Percentiles rank a stretch among this genome's conserved stretches.
These are phyloP conservation scores for Natator depressus DNA, from an alignment of 2,113 vertebrate genomes.

Conservation along the genomic window DNA sequence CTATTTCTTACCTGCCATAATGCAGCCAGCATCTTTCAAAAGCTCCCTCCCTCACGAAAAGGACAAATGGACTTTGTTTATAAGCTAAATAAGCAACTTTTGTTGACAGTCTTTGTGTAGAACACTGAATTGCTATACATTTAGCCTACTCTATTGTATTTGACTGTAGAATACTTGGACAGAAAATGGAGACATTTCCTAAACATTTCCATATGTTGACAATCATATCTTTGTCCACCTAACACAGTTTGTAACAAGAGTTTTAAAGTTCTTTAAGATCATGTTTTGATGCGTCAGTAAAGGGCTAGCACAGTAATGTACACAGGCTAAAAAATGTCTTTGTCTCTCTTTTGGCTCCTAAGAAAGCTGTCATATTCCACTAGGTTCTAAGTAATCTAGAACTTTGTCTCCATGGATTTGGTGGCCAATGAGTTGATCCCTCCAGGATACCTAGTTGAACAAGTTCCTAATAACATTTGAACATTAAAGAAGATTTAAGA, in stretches of 20 bases:
- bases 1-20: background rate
- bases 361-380: background rate
- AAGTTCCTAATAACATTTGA: conserved; percentile 15
- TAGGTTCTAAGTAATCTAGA: conserved; percentile 15
- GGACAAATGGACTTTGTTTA: background rate
- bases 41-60: background rate
- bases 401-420: conserved; percentile 15
- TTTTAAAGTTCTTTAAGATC: background rate
- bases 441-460: conserved; percentile 20
- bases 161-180: conserved; percentile 34
- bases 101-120: background rate
- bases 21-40: background rate
- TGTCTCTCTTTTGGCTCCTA: background rate
- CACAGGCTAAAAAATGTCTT: background rate
- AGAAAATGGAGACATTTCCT: conserved; percentile 46
- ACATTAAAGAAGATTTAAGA: conserved; percentile 15
- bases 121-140: background rate
- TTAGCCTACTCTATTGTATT: conserved; percentile 27
- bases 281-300: conserved; percentile 7
- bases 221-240: conserved; percentile 29
- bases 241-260: conserved; percentile 41
- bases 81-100: background rate
- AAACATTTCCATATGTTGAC: conserved; percentile 57
- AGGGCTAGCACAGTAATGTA: conserved; percentile 11
- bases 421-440: conserved; percentile 12